A percentile compares a stretch with the other conserved stretches of the same genome.
Evolutionary conservation across 2,113 vertebrate genomes (phyloP).

Genomic region (Philantomba maxwellii): DNA sequence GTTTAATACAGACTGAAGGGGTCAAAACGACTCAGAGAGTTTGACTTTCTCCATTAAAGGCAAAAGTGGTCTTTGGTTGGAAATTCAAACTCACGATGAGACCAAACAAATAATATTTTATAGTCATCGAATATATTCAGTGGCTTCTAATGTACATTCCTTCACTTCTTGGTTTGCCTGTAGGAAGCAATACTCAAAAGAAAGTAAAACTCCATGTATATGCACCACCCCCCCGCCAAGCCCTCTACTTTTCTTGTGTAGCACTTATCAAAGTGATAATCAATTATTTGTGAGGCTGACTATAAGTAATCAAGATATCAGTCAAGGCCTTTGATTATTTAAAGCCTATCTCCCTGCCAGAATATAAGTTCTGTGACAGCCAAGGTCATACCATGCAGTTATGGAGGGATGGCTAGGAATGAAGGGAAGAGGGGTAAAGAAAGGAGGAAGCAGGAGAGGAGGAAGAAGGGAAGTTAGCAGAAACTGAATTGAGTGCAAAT

Average conservation of each 20-base stretch:
- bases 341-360: not conserved
- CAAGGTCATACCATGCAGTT: not conserved
- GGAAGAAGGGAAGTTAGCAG: not conserved
- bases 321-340: not conserved
- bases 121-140: not conserved
- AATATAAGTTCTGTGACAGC: not conserved
- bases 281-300: not conserved
- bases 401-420: not conserved
- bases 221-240: not conserved
- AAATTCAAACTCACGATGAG: constrained; percentile 36
- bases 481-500: not conserved
- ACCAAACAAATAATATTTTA: constrained; percentile 35
- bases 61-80: constrained; percentile 6
- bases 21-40: constrained; percentile 42
- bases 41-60: constrained; percentile 54
- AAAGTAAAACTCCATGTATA: not conserved
- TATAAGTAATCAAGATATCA: not conserved
- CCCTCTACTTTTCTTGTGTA: not conserved
- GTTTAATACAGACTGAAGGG: constrained; percentile 27
- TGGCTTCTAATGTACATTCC: not conserved
- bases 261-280: not conserved
- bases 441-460: not conserved
- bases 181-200: not conserved
- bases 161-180: not conserved
- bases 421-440: not conserved